phyloP scores from a whole-genome alignment of 2,113 vertebrate genomes.

The Antechinus flavipes region DNA sequence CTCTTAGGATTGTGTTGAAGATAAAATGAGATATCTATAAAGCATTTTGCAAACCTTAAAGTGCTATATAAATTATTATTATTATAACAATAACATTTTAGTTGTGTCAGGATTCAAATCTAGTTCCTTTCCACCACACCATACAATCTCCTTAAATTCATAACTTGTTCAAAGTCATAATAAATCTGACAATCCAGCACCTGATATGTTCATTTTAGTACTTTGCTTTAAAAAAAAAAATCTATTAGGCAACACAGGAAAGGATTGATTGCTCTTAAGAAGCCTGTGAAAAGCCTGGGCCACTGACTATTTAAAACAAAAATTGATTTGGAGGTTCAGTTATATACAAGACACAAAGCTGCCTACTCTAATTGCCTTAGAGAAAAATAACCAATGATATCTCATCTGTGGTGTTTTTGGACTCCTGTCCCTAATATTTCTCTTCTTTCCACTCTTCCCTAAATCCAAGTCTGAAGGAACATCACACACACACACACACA shows the following conservation, averaged over 20 bases:
- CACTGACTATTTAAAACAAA: neutral
- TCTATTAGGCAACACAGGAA: neutral
- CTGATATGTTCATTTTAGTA: neutral
- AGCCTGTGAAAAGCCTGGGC: neutral
- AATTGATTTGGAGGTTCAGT: neutral
- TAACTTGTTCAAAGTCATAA: neutral
- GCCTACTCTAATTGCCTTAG: neutral
- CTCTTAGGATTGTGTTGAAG: neutral
- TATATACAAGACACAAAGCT: neutral
- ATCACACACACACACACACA: neutral
- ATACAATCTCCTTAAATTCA: neutral
- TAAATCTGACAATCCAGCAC: neutral
- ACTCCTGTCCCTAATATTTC: neutral
- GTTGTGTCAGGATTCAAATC: neutral
- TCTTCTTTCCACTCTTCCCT: neutral
- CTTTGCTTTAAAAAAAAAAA: neutral
- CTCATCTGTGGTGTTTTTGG: neutral
- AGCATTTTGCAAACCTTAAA: neutral
- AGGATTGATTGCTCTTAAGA: neutral
- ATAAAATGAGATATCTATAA: neutral
- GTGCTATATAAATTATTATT: neutral
- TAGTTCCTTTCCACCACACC: neutral
- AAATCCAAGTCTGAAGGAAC: neutral
- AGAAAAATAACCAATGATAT: neutral
- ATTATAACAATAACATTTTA: neutral